phyloP scores from a whole-genome alignment of 2,113 vertebrate genomes.

The Beaufortia kweichowensis region DNA sequence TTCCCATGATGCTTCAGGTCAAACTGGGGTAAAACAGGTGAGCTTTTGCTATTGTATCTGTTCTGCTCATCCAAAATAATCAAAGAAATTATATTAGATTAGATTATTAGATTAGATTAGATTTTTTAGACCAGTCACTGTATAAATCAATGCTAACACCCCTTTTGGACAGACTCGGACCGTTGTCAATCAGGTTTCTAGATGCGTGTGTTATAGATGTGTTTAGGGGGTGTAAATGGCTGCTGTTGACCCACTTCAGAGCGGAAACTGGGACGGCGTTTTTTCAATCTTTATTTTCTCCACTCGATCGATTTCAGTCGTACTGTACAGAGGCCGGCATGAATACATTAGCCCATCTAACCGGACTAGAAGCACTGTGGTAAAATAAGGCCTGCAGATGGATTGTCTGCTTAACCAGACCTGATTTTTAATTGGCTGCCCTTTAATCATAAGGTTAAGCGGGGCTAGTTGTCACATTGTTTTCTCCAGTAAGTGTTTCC shows the following conservation, averaged over 20 bases:
- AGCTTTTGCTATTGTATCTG: conserved; percentile 59
- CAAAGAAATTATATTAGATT: too few relatives aligned
- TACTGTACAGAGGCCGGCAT: conserved; percentile 49
- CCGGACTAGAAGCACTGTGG: conserved; percentile 9
- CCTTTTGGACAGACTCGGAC: too few relatives aligned
- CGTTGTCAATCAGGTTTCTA: conserved; percentile 41
- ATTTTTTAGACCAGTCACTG: too few relatives aligned
- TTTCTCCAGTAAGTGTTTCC: background rate
- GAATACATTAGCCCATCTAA: conserved; percentile 61
- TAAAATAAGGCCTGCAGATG: conserved; percentile 43
- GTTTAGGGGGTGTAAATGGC: conserved; percentile 62
- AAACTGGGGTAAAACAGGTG: conserved; percentile 59
- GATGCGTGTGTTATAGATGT: conserved; percentile 64
- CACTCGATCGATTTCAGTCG: conserved; percentile 67
- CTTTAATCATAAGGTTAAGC: conserved; percentile 24
- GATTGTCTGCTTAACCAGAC: background rate
- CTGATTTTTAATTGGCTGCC: conserved; percentile 55
- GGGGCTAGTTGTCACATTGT: conserved; percentile 19
- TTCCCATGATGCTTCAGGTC: conserved; percentile 59
- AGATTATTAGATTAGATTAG: too few relatives aligned
- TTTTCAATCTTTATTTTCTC: conserved; percentile 57
- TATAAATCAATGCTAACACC: too few relatives aligned
- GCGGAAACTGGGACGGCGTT: conserved; percentile 66
- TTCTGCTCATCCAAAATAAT: too few relatives aligned
- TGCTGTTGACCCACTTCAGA: conserved; percentile 72